A percentile compares a stretch with the other conserved stretches of the same genome.
Evolutionary conservation across 2,888 invertebrate species (phyloP).

Genomic region (Hybos culiciformis): DNA sequence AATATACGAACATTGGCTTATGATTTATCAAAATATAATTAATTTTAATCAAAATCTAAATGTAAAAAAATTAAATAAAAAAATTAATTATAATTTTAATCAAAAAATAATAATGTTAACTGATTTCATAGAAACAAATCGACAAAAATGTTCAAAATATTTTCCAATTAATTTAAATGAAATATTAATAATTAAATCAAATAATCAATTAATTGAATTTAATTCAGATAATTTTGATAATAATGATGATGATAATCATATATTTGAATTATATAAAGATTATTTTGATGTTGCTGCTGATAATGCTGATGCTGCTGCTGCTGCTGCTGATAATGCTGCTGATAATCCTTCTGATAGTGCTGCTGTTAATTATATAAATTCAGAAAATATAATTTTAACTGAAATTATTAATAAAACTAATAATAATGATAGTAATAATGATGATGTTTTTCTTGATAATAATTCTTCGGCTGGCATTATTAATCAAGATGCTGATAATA

Average conservation of each 20-base stretch:
- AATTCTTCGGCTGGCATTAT: neutral
- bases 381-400: no score
- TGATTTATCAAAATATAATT: constrained; percentile 51
- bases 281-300: constrained; percentile 11
- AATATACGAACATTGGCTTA: constrained; percentile 80
- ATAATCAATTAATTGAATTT: constrained; percentile 14
- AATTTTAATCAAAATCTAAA: constrained; percentile 16
- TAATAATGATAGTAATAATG: neutral
- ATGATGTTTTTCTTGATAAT: neutral
- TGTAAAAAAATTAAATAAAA: neutral
- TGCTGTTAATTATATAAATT: neutral
- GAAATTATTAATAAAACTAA: neutral
- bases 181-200: constrained; percentile 27
- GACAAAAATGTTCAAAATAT: constrained; percentile 81
- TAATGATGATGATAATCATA: constrained; percentile 16
- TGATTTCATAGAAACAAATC: constrained; percentile 67
- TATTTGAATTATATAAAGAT: constrained; percentile 14
- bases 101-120: constrained; percentile 82
- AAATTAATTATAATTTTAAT: constrained; percentile 16
- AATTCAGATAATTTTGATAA: constrained; percentile 13
- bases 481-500: constrained; percentile 12
- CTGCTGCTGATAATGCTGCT: neutral
- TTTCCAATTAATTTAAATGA: constrained; percentile 53
- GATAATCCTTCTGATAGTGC: neutral
- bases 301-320: neutral